Percentiles rank a stretch among this genome's conserved stretches.
Evolutionary conservation across 2,888 invertebrate genomes (phyloP).

Genomic region (Cerceris ruficornis): DNA sequence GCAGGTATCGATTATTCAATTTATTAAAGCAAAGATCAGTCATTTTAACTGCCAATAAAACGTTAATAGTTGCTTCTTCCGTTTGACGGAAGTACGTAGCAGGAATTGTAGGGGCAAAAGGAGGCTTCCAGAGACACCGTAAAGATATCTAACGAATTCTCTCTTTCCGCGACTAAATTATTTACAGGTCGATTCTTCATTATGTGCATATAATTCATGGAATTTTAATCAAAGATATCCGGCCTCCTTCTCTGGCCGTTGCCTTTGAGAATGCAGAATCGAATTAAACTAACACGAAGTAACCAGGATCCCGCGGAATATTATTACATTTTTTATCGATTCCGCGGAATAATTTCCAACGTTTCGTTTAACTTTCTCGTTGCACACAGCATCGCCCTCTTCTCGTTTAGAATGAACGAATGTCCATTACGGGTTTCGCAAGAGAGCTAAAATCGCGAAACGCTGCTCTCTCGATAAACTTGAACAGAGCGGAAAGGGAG

Average conservation of each 20-base stretch:
- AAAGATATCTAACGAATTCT: neutral
- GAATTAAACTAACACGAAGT: too few relatives aligned
- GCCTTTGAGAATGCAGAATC: neutral
- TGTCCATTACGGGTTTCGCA: neutral
- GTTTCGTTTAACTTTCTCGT: neutral
- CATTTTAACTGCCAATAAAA: too few relatives aligned
- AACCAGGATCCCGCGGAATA: neutral
- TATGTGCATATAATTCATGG: neutral
- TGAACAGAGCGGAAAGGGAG: neutral
- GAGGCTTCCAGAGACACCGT: neutral
- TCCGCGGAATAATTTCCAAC: neutral
- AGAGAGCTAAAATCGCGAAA: neutral
- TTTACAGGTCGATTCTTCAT: neutral
- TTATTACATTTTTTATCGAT: neutral
- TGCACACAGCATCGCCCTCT: neutral
- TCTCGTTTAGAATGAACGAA: neutral
- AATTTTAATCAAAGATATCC: neutral
- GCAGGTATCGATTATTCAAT: too few relatives aligned
- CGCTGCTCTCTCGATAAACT: constrained; percentile 16
- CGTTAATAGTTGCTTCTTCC: too few relatives aligned
- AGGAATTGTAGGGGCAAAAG: too few relatives aligned
- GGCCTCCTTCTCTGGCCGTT: neutral
- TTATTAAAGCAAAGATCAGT: too few relatives aligned
- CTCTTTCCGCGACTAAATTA: too few relatives aligned
- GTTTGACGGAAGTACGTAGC: too few relatives aligned